Evolutionary conservation across 2,113 vertebrate genomes (phyloP).

Genomic region (Hippocampus mohnikei): DNA sequence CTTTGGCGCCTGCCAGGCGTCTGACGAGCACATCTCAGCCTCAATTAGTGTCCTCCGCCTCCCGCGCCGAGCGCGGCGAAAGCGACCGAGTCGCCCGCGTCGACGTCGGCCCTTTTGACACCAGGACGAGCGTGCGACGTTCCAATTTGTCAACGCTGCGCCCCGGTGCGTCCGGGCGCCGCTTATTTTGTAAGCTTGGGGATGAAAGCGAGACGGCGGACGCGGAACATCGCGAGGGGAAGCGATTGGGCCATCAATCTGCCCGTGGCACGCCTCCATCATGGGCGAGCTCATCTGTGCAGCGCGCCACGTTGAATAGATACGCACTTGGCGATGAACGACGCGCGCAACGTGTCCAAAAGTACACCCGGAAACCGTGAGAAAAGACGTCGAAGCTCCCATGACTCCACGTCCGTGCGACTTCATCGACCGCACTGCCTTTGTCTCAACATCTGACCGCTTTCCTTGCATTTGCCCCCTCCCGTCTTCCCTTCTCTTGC

Average conservation of each 20-base stretch:
- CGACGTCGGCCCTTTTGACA: not conserved
- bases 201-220: not conserved
- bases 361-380: not conserved
- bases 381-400: not conserved
- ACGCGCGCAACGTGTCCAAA: not conserved
- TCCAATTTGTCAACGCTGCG: not conserved
- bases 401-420: not conserved
- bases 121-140: not conserved
- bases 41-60: conserved; percentile 5
- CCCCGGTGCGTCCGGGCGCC: not conserved
- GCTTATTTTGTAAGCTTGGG: not conserved
- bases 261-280: conserved; percentile 6
- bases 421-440: not conserved
- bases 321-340: not conserved
- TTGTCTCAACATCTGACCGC: not conserved
- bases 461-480: no score
- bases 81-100: not conserved
- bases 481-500: no score
- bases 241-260: conserved; percentile 6
- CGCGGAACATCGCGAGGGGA: not conserved
- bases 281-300: not conserved
- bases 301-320: not conserved
- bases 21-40: not conserved
- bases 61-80: not conserved
- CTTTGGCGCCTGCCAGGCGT: not conserved